Conservation (phyloP, 2,113 vertebrate genomes). For the Mustela lutreola region DNA sequence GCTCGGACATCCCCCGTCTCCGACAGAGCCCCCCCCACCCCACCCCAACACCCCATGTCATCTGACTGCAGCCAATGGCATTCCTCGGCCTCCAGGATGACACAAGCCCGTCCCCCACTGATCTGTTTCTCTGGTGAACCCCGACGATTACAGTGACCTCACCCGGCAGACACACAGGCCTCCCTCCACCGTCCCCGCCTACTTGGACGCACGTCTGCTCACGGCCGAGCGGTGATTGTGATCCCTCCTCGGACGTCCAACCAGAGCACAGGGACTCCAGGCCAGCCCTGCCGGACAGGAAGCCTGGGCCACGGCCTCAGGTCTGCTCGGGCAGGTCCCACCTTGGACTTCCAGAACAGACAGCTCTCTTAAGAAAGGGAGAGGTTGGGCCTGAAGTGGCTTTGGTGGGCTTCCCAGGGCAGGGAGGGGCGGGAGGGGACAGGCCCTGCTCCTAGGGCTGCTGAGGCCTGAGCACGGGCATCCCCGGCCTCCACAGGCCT, state of each 20-base stretch:
- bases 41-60: accelerated
- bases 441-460: not conserved
- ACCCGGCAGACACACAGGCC: accelerated
- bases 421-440: too few relatives aligned
- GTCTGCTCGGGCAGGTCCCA: accelerated
- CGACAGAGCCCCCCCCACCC: not conserved
- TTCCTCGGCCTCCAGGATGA: accelerated
- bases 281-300: not conserved
- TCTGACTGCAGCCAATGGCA: accelerated
- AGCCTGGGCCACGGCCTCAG: not conserved
- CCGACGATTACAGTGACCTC: not conserved
- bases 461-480: not conserved
- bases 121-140: not conserved
- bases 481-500: not conserved
- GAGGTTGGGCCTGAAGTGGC: not conserved
- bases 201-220: not conserved
- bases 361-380: not conserved
- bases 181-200: accelerated
- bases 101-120: not conserved
- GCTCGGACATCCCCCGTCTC: not conserved
- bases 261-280: not conserved
- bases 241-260: not conserved
- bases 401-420: not conserved
- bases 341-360: accelerated
- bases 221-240: accelerated